Evolutionary conservation across 2,888 invertebrate species (phyloP).

Genomic region (Eustalomyia histrio): DNA sequence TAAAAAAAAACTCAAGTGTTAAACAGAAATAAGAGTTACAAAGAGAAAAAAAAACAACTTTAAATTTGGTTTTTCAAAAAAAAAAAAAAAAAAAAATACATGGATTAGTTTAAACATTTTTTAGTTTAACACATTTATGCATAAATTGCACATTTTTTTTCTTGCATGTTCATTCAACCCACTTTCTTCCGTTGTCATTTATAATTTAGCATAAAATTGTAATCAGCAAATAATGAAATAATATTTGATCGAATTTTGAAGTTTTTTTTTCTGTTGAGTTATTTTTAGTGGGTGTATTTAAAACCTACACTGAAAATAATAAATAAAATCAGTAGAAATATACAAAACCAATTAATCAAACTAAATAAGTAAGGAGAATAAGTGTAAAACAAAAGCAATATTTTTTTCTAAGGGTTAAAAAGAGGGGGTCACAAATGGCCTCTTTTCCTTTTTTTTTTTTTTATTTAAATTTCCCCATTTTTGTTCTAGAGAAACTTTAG

Average conservation of each 20-base stretch:
- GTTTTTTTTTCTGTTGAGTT: not conserved
- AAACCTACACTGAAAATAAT: not conserved
- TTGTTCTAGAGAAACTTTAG: no score
- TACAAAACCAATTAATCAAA: no score
- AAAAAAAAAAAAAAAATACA: no score
- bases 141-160: no score
- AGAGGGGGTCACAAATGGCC: no score
- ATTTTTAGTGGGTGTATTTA: constrained; percentile 42
- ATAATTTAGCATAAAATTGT: constrained; percentile 60
- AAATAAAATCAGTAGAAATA: no score
- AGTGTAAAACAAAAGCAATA: no score
- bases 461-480: no score
- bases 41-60: constrained; percentile 18
- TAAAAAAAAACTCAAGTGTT: constrained; percentile 1
- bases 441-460: no score
- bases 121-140: not conserved
- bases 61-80: not conserved
- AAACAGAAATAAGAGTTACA: not conserved
- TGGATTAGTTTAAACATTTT: not conserved
- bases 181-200: constrained; percentile 61
- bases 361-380: no score
- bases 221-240: constrained; percentile 26
- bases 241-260: constrained; percentile 12
- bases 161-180: constrained; percentile 41
- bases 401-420: no score